Evolutionary conservation across 2,797 vertebrate species (phyloP), one percentile per base, ranked within the genome.

Genomic region (Fundulus diaphanus): DNA sequence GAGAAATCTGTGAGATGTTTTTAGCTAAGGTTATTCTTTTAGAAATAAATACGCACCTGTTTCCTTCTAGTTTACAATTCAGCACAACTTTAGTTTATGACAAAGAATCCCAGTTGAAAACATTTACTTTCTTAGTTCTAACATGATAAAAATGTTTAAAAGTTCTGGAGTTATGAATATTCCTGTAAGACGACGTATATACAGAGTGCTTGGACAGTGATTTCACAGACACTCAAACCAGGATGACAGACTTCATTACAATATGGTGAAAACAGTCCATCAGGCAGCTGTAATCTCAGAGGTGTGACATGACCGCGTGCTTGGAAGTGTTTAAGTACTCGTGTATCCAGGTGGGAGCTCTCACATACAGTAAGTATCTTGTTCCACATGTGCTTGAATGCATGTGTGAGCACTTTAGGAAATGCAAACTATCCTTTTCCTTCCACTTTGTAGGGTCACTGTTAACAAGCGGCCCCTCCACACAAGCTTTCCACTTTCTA

Each of bases 201-300:
- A 42, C 63, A 66, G 37, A 13, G 22, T 66, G 40, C 13, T 33
- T 59, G 22, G 48, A 59, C 59, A 31, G 27, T 57, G 65, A 73
- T 70, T 70, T 79, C 52, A 70, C 31, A 65, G 56, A 70, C 29
- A 35, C 49, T 70, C 66, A 52, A 74, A 80, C 49, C 65, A 68
- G 79, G 72, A 81, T 84, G 86, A 90, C 78, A 82, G 81, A 88
- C 85, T 86, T 82, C 67, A 68, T 69, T 79, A 76, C 89, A 90
- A 93, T 93, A 90, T 90, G 85, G 91, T 94, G 88, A 92, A 88
- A 88, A 84, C 82, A 73, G 72, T 89, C 68, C 81, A 88, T 85
- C 72, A 61, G 65, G 76, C 76, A 74, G 88, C 83, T 72, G 42
- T 91, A 90, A 89, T 90, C 83, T 91, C 75, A 49, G 79, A 87